Conservation (phyloP, 92 coral and sea anemone genomes). For the Porites divaricata region DNA sequence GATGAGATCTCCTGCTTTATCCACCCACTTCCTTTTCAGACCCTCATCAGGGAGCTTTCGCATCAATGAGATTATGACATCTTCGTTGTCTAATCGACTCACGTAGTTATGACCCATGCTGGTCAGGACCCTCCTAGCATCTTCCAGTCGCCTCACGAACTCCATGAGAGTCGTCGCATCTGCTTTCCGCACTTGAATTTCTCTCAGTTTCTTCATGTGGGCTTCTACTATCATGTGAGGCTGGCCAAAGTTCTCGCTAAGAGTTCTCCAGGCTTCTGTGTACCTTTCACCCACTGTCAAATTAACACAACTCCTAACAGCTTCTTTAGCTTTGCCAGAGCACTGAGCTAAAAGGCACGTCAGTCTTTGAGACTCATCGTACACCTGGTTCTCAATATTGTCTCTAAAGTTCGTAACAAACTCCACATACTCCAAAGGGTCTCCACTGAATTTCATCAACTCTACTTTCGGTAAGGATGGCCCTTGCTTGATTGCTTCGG, state of each 20-base stretch:
- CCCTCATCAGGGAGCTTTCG: constrained; percentile 74
- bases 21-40: constrained; percentile 75
- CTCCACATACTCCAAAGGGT: constrained; percentile 60
- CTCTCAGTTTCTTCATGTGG: constrained; percentile 69
- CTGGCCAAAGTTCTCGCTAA: constrained; percentile 74
- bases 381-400: constrained; percentile 63
- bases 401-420: constrained; percentile 62
- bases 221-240: constrained; percentile 80
- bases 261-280: constrained; percentile 54
- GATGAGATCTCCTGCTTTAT: constrained; percentile 80
- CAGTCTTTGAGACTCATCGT: constrained; percentile 74
- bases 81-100: constrained; percentile 72
- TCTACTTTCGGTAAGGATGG: constrained; percentile 65
- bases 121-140: constrained; percentile 52
- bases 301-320: constrained; percentile 48
- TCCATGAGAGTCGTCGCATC: constrained; percentile 75
- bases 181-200: constrained; percentile 56
- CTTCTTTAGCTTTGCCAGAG: constrained; percentile 70
- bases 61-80: constrained; percentile 72
- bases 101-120: constrained; percentile 69
- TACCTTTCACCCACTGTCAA: constrained; percentile 53
- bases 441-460: constrained; percentile 64
- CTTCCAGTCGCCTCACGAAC: constrained; percentile 67
- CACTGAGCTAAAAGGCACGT: constrained; percentile 72
- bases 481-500: constrained; percentile 56